Evolutionary conservation across 2,113 vertebrate genomes (phyloP), one percentile per base, ranked within the genome.

Genomic region (Nycticorax nycticorax): DNA sequence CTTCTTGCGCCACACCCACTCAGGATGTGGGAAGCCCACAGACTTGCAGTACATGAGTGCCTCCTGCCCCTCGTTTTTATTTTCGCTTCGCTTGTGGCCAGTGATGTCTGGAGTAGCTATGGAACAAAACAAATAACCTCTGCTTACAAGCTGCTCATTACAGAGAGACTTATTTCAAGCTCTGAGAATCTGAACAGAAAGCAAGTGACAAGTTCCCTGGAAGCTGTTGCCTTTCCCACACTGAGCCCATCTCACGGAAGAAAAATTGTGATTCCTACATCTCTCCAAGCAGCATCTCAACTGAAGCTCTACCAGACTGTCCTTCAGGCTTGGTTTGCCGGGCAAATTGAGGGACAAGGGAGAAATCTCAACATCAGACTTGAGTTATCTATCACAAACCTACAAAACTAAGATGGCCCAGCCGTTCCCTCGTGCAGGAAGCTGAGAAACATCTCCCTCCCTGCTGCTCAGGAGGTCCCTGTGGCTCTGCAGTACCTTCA

Each of bases 71-170:
- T 99, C 99, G 3, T 99, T 99, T 83, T 99, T 99, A 95, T 99
- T 99, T 97, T 99, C 99, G 24, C 99, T 99, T 83, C 99, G 97
- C 97, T 99, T 99, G 97, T 99, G 99, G 57, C 99, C 98, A 26
- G 98, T 99, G 97, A 99, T 98, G 69, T 99, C 98, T 60, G 99
- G 99, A 96, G 89, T 95, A 87, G 99, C 99, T 99, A 81, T 5
- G 64, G 94, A 68, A 96, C 52, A 97, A n/a, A 30, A 85, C 8
- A 88, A 26, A 69, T 93, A 93, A 39, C 80, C 24, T 14, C 3
- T 23, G 39, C 80, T 86, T 57, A 62, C 67, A 69, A 66, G 43
- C 14, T 30, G 45, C 32, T 68, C 3, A 2, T 17, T 77, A 48
- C 19, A 85, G 39, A 24, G 12, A 20, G 19, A 15, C 57, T 84